These are phyloP conservation scores for Melinopterus prodromus DNA, from an alignment of 2,888 invertebrate genomes.

Conservation along the genomic window DNA sequence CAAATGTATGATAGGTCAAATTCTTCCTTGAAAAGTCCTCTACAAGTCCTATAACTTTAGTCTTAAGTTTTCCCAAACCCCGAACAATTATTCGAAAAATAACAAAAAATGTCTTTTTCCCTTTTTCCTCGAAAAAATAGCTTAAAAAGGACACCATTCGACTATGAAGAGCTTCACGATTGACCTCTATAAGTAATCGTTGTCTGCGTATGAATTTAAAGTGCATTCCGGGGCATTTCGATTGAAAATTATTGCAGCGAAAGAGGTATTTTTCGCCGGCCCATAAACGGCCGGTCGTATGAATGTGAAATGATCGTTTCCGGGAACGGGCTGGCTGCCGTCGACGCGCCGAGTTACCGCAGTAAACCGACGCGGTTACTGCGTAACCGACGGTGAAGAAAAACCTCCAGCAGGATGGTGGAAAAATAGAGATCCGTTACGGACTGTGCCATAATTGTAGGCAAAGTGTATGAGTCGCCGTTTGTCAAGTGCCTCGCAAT, in stretches of 20 bases:
- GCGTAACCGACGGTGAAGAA: background rate
- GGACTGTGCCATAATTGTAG: background rate
- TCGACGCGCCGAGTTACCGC: background rate
- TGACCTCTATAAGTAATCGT: background rate
- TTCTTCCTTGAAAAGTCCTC: too few relatives aligned
- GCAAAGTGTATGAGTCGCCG: background rate
- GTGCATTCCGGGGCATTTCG: background rate
- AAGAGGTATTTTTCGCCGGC: slow-evolving; percentile 4
- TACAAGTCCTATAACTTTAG: too few relatives aligned
- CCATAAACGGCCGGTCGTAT: slow-evolving; percentile 11
- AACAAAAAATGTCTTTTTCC: too few relatives aligned
- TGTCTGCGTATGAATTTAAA: background rate
- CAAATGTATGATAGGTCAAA: too few relatives aligned
- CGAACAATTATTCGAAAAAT: too few relatives aligned
- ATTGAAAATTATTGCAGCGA: slow-evolving; percentile 4
- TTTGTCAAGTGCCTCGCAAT: background rate
- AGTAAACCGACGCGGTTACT: background rate
- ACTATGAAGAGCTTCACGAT: background rate
- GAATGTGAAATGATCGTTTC: slow-evolving; percentile 24
- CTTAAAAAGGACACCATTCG: too few relatives aligned
- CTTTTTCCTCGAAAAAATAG: too few relatives aligned
- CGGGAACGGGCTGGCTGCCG: slow-evolving; percentile 11
- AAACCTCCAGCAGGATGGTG: background rate
- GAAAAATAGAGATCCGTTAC: slow-evolving; percentile 4
- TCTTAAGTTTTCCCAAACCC: too few relatives aligned